A percentile compares a stretch with the other conserved stretches of the same genome.
Conservation (phyloP, 2,113 vertebrate species). For the Polypterus senegalus region DNA sequence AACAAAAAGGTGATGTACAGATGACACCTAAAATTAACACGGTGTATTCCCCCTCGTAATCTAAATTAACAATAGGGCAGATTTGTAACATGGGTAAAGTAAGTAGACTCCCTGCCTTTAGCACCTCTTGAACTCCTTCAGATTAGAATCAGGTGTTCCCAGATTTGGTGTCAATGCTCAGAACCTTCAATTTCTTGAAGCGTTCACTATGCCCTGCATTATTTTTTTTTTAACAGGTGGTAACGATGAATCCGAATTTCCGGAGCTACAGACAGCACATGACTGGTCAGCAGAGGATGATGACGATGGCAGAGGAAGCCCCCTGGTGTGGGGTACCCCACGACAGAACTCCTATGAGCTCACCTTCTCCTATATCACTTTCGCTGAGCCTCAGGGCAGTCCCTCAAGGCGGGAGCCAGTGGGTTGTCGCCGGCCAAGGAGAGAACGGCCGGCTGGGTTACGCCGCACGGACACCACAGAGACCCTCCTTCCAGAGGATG, state of each 20-base stretch:
- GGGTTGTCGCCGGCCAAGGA: conserved; percentile 28
- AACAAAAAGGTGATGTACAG: too few relatives aligned
- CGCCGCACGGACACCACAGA: conserved; percentile 48
- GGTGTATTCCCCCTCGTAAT: too few relatives aligned
- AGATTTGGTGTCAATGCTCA: too few relatives aligned
- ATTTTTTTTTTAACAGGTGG: conserved; percentile 44
- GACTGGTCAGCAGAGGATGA: conserved; percentile 75
- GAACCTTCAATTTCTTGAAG: too few relatives aligned
- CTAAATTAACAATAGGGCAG: too few relatives aligned
- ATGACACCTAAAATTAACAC: too few relatives aligned
- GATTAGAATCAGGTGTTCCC: too few relatives aligned
- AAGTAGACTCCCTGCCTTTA: too few relatives aligned
- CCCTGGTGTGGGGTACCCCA: conserved; percentile 65
- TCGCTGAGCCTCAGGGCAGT: conserved; percentile 45
- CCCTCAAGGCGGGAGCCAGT: conserved; percentile 31
- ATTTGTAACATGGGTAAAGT: too few relatives aligned
- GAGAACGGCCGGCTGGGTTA: conserved; percentile 27
- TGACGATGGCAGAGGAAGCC: conserved; percentile 36
- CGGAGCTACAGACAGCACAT: conserved; percentile 66
- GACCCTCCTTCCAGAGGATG: conserved; percentile 31
- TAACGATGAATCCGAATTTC: conserved; percentile 74
- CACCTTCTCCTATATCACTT: conserved; percentile 77
- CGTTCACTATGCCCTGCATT: too few relatives aligned
- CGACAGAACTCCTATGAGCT: conserved; percentile 59
- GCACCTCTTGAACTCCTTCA: too few relatives aligned